Evolutionary conservation across 2,113 vertebrate species (phyloP), one percentile per base, ranked within the genome.

Genomic region (Mirza zaza): DNA sequence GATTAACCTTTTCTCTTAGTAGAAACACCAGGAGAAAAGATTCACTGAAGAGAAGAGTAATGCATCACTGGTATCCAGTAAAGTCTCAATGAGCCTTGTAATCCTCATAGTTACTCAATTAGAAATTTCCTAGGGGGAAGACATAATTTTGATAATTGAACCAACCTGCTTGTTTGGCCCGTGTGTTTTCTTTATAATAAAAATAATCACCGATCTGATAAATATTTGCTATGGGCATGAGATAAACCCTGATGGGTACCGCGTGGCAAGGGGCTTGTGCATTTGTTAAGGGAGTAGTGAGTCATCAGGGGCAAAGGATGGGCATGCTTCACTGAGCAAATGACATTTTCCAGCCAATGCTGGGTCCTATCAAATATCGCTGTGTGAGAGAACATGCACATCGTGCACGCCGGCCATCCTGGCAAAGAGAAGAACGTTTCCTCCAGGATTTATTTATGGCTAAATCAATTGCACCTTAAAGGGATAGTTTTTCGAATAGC

Each of bases 401-500:
- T 89, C 18, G 25, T 87, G 52, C 39, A 93, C 5, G 2, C 18
- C 29, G 32, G 73, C 61, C 95, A 34, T 57, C 90, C 91, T 97
- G 97, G 94, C 95, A 93, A 65, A 83, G 65, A 94, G 87, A 97
- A 95, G 97, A 96, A 97, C 55, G 34, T 98, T 98, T 95, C 95
- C 88, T 97, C 59, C 82, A 93, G 96, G 90, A 97, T 85, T 97
- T 86, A 18, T 87, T 87, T 97, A 97, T 96, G 97, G 86, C 6
- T 0, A 97, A 98, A 98, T 98, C 95, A 98, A 96, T 98, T 98
- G 97, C 97, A 50, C 96, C 87, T 98, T 98, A 98, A 97, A 98
- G 96, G 95, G 90, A 97, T 84, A 97, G 83, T 98, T 98, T 97
- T 98, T 95, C 97, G 97, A 87, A 67, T 82, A 95, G 80, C 90